Evolutionary conservation across 1,140 invertebrate species (phyloP).

Genomic region (Drosophila nannoptera): DNA sequence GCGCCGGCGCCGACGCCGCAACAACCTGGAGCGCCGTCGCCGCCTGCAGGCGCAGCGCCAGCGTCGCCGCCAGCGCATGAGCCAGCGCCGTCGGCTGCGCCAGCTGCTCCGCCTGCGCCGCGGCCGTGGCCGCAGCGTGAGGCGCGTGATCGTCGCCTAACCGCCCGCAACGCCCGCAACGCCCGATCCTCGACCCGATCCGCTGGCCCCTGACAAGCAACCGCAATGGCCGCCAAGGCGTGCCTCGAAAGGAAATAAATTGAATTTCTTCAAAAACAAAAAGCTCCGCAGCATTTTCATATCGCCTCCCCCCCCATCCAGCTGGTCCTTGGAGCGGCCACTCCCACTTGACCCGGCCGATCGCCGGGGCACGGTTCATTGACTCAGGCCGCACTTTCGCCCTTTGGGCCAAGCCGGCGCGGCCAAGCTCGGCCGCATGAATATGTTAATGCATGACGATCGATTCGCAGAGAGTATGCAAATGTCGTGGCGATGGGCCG

Average conservation of each 20-base stretch:
- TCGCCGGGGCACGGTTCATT: slow-evolving; percentile 49
- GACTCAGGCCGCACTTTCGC: slow-evolving; percentile 65
- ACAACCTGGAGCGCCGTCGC: slow-evolving; percentile 25
- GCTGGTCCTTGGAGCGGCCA: no score
- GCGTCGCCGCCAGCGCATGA: slow-evolving; percentile 32
- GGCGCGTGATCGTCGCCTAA: not conserved
- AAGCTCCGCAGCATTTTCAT: no score
- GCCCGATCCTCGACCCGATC: not conserved
- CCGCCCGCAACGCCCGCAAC: not conserved
- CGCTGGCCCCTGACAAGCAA: slow-evolving; percentile 10
- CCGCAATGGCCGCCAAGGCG: slow-evolving; percentile 20
- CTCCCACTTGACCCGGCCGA: not conserved
- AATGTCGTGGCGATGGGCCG: slow-evolving; percentile 3
- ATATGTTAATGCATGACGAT: slow-evolving; percentile 63
- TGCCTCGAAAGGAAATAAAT: slow-evolving; percentile 26
- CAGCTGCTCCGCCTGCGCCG: slow-evolving; percentile 47
- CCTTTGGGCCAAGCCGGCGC: slow-evolving; percentile 35
- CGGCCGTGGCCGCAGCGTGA: slow-evolving; percentile 36
- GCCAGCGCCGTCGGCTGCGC: slow-evolving; percentile 43
- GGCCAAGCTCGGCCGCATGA: slow-evolving; percentile 35
- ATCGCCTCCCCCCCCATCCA: no score
- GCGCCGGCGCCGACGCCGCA: slow-evolving; percentile 48
- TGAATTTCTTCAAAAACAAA: not conserved
- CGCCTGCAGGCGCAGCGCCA: slow-evolving; percentile 45
- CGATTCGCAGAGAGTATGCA: slow-evolving; percentile 48